Percentiles rank a stretch among this genome's conserved stretches.
Evolutionary conservation across 1,140 invertebrate species (phyloP).

Genomic region (Cotesia typhae): DNA sequence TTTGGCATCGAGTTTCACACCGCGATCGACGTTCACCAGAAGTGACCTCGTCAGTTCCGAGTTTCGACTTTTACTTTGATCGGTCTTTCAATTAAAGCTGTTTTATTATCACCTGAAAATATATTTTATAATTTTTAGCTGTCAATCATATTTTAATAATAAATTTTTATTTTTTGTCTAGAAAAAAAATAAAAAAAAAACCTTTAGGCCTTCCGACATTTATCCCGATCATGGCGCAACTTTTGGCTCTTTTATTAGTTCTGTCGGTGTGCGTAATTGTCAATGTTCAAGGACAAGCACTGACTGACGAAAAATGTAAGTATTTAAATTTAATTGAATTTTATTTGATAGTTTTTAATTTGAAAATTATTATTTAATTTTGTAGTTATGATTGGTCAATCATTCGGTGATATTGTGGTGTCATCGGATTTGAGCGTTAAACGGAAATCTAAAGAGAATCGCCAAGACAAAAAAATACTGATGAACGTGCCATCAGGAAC

Average conservation of each 20-base stretch:
- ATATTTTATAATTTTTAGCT: no score
- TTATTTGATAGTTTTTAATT: conserved; percentile 6
- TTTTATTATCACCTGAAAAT: no score
- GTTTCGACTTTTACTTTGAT: conserved; percentile 1
- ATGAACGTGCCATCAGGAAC: conserved; percentile 60
- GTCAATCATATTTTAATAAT: background rate
- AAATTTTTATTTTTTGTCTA: conserved; percentile 40
- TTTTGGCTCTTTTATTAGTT: conserved; percentile 52
- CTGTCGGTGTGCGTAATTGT: conserved; percentile 49
- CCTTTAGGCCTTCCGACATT: conserved; percentile 39
- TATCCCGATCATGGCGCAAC: conserved; percentile 53
- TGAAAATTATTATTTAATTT: background rate
- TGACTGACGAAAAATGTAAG: conserved; percentile 52
- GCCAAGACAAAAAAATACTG: conserved; percentile 61
- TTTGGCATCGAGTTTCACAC: conserved; percentile 3
- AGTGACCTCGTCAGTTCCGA: conserved; percentile 16
- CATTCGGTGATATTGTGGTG: conserved; percentile 63
- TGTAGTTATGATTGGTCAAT: conserved; percentile 55
- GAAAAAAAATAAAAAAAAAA: conserved; percentile 44
- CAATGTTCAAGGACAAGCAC: conserved; percentile 51
- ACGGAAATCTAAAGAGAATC: conserved; percentile 63
- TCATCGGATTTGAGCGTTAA: conserved; percentile 61
- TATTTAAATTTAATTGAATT: conserved; percentile 25
- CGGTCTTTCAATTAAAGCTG: no score
- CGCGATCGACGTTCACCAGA: conserved; percentile 18